Evolutionary conservation across 2,113 vertebrate species (phyloP).

Genomic region (Pionites leucogaster): DNA sequence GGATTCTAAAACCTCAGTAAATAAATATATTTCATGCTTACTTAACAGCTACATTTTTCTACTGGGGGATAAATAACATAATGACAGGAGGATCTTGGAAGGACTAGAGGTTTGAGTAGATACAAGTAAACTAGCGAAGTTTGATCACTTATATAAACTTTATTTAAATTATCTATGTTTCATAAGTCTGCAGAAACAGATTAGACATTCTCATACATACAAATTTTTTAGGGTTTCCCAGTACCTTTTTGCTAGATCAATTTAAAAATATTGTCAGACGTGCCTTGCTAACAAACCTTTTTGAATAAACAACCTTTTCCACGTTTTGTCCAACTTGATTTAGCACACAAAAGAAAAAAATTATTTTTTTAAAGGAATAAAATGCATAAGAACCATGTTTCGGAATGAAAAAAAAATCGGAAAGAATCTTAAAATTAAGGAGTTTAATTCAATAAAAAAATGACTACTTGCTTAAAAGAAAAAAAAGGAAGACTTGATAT

Average conservation of each 20-base stretch:
- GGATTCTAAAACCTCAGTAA: background rate
- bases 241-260: background rate
- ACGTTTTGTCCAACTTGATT: background rate
- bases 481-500: background rate
- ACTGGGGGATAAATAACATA: background rate
- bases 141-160: background rate
- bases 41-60: background rate
- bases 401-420: background rate
- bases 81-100: background rate
- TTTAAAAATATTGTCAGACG: background rate
- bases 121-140: background rate
- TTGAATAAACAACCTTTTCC: background rate
- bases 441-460: background rate
- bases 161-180: background rate
- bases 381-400: background rate
- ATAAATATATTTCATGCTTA: background rate
- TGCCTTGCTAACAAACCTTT: background rate
- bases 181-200: background rate
- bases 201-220: background rate
- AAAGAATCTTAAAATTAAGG: background rate
- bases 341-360: background rate
- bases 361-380: background rate
- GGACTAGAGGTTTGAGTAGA: background rate
- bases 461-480: background rate
- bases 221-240: background rate